Base-by-base conservation (phyloP, 1,140 invertebrate genomes). In the Vanessa tameamea region DNA sequence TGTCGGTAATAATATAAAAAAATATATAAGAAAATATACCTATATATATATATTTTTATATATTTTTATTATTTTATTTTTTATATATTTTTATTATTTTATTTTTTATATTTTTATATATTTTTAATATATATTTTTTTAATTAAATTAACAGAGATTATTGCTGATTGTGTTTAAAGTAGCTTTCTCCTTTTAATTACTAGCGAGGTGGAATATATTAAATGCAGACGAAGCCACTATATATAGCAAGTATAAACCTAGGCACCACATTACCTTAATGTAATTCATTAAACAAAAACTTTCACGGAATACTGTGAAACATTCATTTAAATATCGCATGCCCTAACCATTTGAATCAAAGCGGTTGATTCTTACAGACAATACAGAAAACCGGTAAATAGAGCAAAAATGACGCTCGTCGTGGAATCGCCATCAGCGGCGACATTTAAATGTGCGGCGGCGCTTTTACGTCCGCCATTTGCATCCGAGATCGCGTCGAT, bases 391-490 rank as follows among this genome's bases (percentile, higher is more conserved):
- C 80, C 79, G 77, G 80, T 86, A 89, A 89, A 89, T 87, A 89
- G 86, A 89, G 81, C 86, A 87, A 87, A 87, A 89, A 83, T 89
- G 79, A 82, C 81, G 78, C 68, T 71, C 79, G 82, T 79, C 78
- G 76, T 78, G 77, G 82, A 78, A 84, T 83, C 79, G 80, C 77
- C 82, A 83, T 87, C 87, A 87, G 76, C 77, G 67, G 81, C 80
- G 87, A 90, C 88, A 87, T 88, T 88, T 87, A 90, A 90, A 90
- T 90, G 86, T 82, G 85, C 81, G 88, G 84, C 88, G 88, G 86
- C 81, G 76, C 88, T 87, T 88, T 90, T 85, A 82, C 79, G 71
- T 75, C 80, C 78, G 82, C 83, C 88, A 90, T 90, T 69, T 69
- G 67, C 67, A 69, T 69, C 76, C 78, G 79, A 84, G 83, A 88